Percentiles rank a stretch among this genome's conserved stretches.
These are phyloP conservation scores for Tinea pellionella DNA, from an alignment of 2,888 invertebrate species.

Conservation along the genomic window DNA sequence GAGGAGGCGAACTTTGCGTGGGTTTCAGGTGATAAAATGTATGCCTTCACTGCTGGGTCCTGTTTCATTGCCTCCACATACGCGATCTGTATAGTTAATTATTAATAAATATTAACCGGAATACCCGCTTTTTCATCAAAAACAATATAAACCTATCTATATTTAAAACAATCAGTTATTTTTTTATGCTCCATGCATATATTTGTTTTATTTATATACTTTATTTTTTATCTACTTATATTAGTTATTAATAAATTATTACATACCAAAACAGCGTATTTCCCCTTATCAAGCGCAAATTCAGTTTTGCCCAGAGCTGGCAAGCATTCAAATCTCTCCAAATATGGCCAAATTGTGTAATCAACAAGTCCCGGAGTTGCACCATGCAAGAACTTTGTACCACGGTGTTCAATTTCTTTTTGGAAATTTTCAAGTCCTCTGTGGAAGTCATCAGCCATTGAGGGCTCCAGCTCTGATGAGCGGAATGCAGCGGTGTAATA, in stretches of 20 bases:
- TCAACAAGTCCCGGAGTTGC: slow-evolving; percentile 81
- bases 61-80: slow-evolving; percentile 80
- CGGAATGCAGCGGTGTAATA: slow-evolving; percentile 66
- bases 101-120: too few species aligned
- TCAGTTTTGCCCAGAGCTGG: slow-evolving; percentile 72
- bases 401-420: slow-evolving; percentile 72
- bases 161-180: neutral
- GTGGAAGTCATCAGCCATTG: slow-evolving; percentile 59
- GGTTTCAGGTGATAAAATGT: slow-evolving; percentile 73
- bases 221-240: too few species aligned
- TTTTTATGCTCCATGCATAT: too few species aligned
- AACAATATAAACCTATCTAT: too few species aligned
- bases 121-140: too few species aligned
- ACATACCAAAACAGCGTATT: slow-evolving; percentile 75
- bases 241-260: too few species aligned
- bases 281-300: slow-evolving; percentile 73
- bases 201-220: too few species aligned
- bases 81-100: slow-evolving; percentile 69
- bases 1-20: slow-evolving; percentile 79
- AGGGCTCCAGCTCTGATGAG: slow-evolving; percentile 38
- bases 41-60: slow-evolving; percentile 76
- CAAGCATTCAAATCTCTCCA: slow-evolving; percentile 71
- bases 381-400: slow-evolving; percentile 75
- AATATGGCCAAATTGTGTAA: slow-evolving; percentile 89
- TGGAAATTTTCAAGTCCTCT: slow-evolving; percentile 74